Conservation (phyloP, 2,888 invertebrate species). For the Drosophila mulleri region DNA sequence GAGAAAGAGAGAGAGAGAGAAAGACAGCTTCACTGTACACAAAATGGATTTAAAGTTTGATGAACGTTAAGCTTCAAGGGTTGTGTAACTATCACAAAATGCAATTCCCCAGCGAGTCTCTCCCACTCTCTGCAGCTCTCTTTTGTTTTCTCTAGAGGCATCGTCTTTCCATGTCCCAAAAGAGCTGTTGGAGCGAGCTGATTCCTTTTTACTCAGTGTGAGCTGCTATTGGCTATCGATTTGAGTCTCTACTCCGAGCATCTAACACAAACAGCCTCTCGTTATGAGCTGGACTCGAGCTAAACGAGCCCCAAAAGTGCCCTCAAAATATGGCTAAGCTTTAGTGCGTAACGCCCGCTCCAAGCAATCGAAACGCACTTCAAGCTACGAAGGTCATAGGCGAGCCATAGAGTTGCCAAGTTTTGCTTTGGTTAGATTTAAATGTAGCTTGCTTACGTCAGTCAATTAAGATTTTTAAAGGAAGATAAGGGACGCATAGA, state of each 20-base stretch:
- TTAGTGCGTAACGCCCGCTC: neutral
- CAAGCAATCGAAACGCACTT: neutral
- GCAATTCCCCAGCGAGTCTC: neutral
- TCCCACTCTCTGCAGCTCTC: neutral
- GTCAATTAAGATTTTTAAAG: neutral
- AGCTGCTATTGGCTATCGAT: neutral
- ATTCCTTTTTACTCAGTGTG: neutral
- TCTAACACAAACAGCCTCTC: neutral
- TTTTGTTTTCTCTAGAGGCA: neutral
- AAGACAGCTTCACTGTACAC: neutral
- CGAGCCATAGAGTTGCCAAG: neutral
- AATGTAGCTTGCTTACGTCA: neutral
- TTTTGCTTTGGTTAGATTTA: neutral
- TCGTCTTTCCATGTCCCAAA: neutral
- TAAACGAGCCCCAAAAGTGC: slow-evolving; percentile 1
- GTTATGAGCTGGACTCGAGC: neutral
- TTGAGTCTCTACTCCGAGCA: neutral
- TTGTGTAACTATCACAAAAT: slow-evolving; percentile 5
- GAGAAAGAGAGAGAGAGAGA: no score
- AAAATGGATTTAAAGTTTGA: slow-evolving; percentile 5
- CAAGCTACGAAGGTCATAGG: neutral
- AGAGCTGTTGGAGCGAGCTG: neutral
- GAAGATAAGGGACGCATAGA: neutral
- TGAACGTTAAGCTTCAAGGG: neutral
- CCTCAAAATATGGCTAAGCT: slow-evolving; percentile 6